Conservation (phyloP, 1,140 invertebrate genomes). For the Zophobas atratus region DNA sequence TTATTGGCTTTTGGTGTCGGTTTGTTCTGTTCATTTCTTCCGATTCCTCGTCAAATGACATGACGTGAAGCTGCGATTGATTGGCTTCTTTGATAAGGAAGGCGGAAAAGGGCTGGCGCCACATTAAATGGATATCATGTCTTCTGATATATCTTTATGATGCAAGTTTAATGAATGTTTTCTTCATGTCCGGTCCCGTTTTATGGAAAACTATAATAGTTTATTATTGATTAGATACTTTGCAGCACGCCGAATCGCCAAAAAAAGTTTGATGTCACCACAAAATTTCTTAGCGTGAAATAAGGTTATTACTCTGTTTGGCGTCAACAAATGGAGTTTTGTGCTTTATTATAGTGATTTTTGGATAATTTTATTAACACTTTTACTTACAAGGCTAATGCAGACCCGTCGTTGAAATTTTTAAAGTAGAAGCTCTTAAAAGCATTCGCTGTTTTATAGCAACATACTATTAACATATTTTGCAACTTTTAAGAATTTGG, state of each 20-base stretch:
- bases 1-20: constrained; percentile 49
- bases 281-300: too few relatives aligned
- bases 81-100: constrained; percentile 46
- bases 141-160: constrained; percentile 21
- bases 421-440: too few relatives aligned
- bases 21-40: constrained; percentile 48
- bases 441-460: too few relatives aligned
- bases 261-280: background rate
- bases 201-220: constrained; percentile 23
- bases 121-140: constrained; percentile 44
- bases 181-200: constrained; percentile 11
- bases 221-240: background rate
- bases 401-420: too few relatives aligned
- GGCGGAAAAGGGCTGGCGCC: constrained; percentile 42
- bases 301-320: too few relatives aligned
- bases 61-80: constrained; percentile 47
- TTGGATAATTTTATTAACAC: too few relatives aligned
- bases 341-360: too few relatives aligned
- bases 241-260: constrained; percentile 1
- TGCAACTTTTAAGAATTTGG: background rate
- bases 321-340: too few relatives aligned
- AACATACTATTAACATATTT: background rate
- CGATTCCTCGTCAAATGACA: constrained; percentile 47
- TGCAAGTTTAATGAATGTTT: constrained; percentile 43
- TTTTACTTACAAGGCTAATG: too few relatives aligned